Evolutionary conservation across 2,797 vertebrate genomes (phyloP), one percentile per base, ranked within the genome.

Genomic region (Microcaecilia unicolor): DNA sequence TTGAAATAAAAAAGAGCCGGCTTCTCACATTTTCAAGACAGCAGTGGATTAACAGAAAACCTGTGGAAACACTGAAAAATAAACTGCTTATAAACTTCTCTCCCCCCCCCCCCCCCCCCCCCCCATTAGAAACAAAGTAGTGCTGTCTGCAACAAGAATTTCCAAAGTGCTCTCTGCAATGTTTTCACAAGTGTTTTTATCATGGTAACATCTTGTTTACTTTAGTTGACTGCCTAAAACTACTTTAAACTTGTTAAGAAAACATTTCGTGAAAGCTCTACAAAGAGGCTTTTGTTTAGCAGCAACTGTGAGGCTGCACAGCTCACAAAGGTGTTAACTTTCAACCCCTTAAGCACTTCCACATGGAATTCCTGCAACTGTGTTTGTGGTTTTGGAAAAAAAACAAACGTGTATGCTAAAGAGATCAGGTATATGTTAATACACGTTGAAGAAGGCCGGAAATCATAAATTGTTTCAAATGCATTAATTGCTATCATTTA

Each of bases 171-270:
- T 84, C 84, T 89, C 84, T 72, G 82, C 76, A 82, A 61, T 97
- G 91, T 97, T 98, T 96, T 93, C 85, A 96, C 93, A 96, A 95
- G 92, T 96, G 92, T 93, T 97, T 96, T 97, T 98, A 97, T 97
- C 93, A 86, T 92, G 90, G 91, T 92, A 95, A 97, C 93, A 97
- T 96, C 90, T 96, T 97, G 91, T 97, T 97, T 98, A 97, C 92
- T 94, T 98, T 93, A 91, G 87, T 96, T 92, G 88, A 88, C 88
- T 90, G 92, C 91, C 91, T 91, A 91, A 85, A 96, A 96, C 92
- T 90, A 92, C 92, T 97, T 91, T 93, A 93, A 97, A 96, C 92
- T 95, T 86, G 91, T 95, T 97, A 96, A 95, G 86, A 97, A 99
- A 98, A 96, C 92, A 97, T 92, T 90, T 87, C 81, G 72, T 85